phyloP scores from a whole-genome alignment of 2,113 vertebrate genomes.

The Hippolais icterina region DNA sequence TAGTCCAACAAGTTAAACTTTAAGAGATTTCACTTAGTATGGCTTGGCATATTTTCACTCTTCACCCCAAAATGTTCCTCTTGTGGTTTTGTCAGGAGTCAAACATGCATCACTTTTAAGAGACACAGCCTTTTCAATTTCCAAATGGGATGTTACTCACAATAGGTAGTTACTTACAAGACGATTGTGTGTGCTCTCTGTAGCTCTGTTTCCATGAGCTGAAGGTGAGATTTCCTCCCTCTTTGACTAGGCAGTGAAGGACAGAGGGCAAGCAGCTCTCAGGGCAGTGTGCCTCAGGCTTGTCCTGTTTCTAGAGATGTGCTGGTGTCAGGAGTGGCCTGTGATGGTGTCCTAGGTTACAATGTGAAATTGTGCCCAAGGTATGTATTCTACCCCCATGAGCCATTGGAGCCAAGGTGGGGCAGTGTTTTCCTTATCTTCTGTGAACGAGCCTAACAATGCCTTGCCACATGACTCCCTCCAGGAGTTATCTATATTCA shows the following conservation, averaged over 20 bases:
- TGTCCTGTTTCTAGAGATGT: background rate
- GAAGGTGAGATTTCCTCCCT: background rate
- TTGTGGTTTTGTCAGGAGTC: background rate
- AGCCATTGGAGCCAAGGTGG: no score
- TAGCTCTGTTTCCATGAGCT: background rate
- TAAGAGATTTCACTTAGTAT: background rate
- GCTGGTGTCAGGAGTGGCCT: background rate
- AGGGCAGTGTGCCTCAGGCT: background rate
- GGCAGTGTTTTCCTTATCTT: no score
- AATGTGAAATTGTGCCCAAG: no score
- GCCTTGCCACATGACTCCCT: no score
- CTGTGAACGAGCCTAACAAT: no score
- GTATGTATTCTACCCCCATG: no score
- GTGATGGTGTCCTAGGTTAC: no score
- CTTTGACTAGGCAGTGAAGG: background rate
- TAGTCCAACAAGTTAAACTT: background rate
- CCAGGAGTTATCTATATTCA: no score
- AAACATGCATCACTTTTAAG: background rate
- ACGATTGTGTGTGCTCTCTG: rapidly evolving
- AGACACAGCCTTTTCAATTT: background rate
- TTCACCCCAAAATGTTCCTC: background rate
- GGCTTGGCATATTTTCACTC: background rate
- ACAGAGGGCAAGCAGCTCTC: background rate
- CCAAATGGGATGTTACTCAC: background rate
- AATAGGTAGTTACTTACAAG: background rate